A percentile compares a stretch with the other conserved stretches of the same genome.
Evolutionary conservation across 2,888 invertebrate species (phyloP).

Genomic region (Nymphalis polychloros): DNA sequence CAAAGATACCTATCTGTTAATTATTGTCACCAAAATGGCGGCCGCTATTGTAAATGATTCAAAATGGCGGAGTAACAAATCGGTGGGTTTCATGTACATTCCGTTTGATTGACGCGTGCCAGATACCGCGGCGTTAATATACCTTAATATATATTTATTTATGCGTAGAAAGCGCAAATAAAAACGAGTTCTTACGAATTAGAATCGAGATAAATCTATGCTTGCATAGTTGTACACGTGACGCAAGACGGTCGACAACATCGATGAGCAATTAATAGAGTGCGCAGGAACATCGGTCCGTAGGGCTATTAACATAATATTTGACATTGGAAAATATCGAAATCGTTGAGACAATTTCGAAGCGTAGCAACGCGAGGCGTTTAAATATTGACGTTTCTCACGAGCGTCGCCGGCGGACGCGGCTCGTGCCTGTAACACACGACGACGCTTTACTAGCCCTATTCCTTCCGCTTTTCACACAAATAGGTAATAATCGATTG

Average conservation of each 20-base stretch:
- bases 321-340: constrained; percentile 77
- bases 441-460: constrained; percentile 52
- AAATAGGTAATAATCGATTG: constrained; percentile 81
- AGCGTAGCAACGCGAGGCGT: constrained; percentile 63
- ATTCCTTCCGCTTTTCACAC: constrained; percentile 81
- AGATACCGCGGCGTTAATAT: constrained; percentile 68
- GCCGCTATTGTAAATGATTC: constrained; percentile 70
- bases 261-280: constrained; percentile 49
- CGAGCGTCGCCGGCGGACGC: constrained; percentile 67
- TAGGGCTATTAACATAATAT: constrained; percentile 60
- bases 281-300: constrained; percentile 44
- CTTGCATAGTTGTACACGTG: constrained; percentile 55
- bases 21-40: constrained; percentile 80
- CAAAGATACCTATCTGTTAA: constrained; percentile 78
- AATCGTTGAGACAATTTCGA: constrained; percentile 79
- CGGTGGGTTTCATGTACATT: constrained; percentile 70
- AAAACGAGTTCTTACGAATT: constrained; percentile 70
- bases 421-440: constrained; percentile 63
- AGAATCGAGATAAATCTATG: constrained; percentile 70
- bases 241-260: constrained; percentile 49
- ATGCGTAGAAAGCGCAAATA: constrained; percentile 80
- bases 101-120: constrained; percentile 81
- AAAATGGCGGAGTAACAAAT: constrained; percentile 79
- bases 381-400: constrained; percentile 81
- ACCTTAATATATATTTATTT: constrained; percentile 77